These are phyloP conservation scores for Luscinia luscinia DNA, from an alignment of 2,797 vertebrate species.

Conservation along the genomic window DNA sequence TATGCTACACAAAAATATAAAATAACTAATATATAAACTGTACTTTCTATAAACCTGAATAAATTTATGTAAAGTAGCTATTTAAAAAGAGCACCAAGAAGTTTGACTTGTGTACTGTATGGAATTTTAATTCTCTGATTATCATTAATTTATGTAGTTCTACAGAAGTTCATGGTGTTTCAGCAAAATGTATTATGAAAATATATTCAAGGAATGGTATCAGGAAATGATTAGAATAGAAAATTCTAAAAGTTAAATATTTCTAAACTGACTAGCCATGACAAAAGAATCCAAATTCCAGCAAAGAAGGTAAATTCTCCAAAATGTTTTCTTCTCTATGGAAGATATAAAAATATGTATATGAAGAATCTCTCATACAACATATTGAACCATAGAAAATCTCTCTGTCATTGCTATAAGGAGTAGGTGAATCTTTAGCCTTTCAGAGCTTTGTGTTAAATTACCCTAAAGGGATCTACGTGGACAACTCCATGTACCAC, in stretches of 20 bases:
- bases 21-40: not conserved
- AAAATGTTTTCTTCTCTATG: not conserved
- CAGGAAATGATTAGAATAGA: not conserved
- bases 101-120: not conserved
- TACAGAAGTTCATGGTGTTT: not conserved
- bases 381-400: not conserved
- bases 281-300: not conserved
- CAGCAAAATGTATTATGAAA: conserved; percentile 6
- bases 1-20: not conserved
- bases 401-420: not conserved
- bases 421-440: not conserved
- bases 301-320: not conserved
- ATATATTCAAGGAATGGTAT: not conserved
- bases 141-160: not conserved
- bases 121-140: conserved; percentile 15
- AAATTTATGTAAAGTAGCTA: not conserved
- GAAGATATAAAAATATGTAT: not conserved
- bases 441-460: not conserved
- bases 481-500: rapidly evolving
- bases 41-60: not conserved
- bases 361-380: not conserved
- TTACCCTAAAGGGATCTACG: not conserved
- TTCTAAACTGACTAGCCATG: not conserved
- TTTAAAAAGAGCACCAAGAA: not conserved
- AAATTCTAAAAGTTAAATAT: not conserved